Evolutionary conservation across 2,888 invertebrate genomes (phyloP), one percentile per base, ranked within the genome.

Genomic region (Unio pictorum): DNA sequence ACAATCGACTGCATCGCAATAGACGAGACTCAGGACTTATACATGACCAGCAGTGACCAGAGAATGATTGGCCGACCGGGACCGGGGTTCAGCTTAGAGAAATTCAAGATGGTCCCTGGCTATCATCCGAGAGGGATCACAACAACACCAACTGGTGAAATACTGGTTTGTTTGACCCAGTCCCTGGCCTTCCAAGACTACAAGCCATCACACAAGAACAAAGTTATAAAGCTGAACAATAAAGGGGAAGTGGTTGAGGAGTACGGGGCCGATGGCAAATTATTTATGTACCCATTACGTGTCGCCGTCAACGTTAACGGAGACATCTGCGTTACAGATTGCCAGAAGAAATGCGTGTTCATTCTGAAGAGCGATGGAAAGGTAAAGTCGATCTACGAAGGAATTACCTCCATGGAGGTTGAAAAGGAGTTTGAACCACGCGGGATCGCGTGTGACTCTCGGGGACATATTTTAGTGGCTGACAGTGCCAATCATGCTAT

Each of bases 301-400:
- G 75, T 84, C n/a, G 82, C 82, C 8, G 79, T 83, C 7, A 83
- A 83, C 71, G 78, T 83, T 64, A 83, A 81, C 55, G 80, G 76
- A 20, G 83, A 85, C 64, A 78, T 85, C 17, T 81, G 81, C 59
- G 79, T 84, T 20, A 75, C 81, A 0, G 83, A 85, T 63, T 76
- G 81, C 57, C 73, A 73, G 17, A 76, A 78, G 45, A 68, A 69
- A 61, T 66, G 78, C 55, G 76, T 85, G 1, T 62, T 79, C 11
- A 78, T 85, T 34, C 71, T 84, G 58, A 73, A 80, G 59, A 28
- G 66, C 11, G 66, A 67, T 56, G 80, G 80, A 26, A 71, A 73
- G 30, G 54, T 78, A 6, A 80, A 80, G 57, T 71, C 72, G n/a
- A 74, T 72, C 26, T 80, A 80, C 61, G 72, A 34, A 30, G 75